A percentile compares a stretch with the other conserved stretches of the same genome.
phyloP scores from a whole-genome alignment of 2,113 vertebrate genomes.

The Argyrosomus japonicus region DNA sequence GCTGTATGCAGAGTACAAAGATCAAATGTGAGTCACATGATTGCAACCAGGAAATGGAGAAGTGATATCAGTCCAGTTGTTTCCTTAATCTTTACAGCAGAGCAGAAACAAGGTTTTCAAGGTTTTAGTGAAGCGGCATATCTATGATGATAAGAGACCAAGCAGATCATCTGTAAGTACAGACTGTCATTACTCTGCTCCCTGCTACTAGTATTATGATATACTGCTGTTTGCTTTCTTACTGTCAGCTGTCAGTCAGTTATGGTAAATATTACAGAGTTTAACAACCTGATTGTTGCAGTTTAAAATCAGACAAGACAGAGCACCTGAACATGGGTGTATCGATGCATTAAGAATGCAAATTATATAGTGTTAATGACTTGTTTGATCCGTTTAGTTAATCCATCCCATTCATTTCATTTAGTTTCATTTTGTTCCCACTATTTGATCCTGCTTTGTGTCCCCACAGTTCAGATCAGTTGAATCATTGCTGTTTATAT shows the following conservation, averaged over 20 bases:
- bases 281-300: neutral
- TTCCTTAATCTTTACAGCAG: slow-evolving; percentile 24
- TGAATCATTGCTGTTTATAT: neutral
- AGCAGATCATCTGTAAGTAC: slow-evolving; percentile 67
- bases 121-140: neutral
- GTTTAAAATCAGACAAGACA: neutral
- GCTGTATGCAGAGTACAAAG: slow-evolving; percentile 58
- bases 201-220: neutral
- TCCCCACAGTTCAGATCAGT: neutral
- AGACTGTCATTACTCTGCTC: neutral
- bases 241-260: neutral
- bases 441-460: neutral
- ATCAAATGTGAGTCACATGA: slow-evolving; percentile 70
- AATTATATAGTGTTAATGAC: neutral
- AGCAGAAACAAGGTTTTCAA: slow-evolving; percentile 14
- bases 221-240: neutral
- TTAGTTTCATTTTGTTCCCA: neutral
- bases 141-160: slow-evolving; percentile 46
- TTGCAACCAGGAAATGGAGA: slow-evolving; percentile 72
- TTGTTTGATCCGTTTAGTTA: neutral
- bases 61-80: slow-evolving; percentile 3
- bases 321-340: slow-evolving; percentile 1
- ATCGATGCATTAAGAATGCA: neutral
- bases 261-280: neutral
- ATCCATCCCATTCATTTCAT: neutral